Base-by-base conservation (phyloP, 2,797 vertebrate species). In the Sebastes aleutianus region DNA sequence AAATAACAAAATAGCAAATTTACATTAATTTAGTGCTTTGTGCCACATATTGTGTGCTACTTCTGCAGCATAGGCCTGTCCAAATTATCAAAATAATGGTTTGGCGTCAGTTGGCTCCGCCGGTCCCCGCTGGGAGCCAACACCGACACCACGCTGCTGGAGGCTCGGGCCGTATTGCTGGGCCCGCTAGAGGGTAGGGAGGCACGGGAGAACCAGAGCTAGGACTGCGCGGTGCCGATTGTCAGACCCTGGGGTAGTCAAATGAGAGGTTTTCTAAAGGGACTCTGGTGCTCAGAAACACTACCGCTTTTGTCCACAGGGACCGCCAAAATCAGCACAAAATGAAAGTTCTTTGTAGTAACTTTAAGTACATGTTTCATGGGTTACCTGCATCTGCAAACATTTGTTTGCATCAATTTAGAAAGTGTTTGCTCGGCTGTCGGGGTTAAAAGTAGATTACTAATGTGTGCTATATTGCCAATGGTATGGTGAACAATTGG, bases 11-110 rank as follows among this genome's bases (percentile, higher is more conserved):
- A 63, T 67, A 9, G 10, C 10, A 50, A 13, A 50, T 29, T 31
- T 61, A 50, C 6, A 29, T 29, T n/a, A 1, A 47, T 58, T 59
- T 13, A 47, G 9, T 47, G 47, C 3, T 74, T 20, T 65, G 7
- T 11, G 14, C 14, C 39, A 6, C n/a, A 8, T 2, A 24, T 22
- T 11, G n/a, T 0, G 3, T 1, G 6, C 11, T 22, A 26, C 6
- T 14, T 75, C 18, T 66, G 50, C 54, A 22, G 31, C 34, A 39
- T 11, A 50, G 18, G 27, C 27, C 27, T 9, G 24, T 54, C 26
- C 20, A 53, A 6, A 50, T 29, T 13, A 13, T 29, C 18, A 29
- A 20, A 53, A 31, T 54, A n/a, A n/a, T 67, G 43, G 43, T 50
- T 29, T 26, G 34, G 1, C 18, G 18, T 6, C 29, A 32, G 9